Conservation (phyloP, 2,797 vertebrate genomes). For the Sylvilagus floridanus region DNA sequence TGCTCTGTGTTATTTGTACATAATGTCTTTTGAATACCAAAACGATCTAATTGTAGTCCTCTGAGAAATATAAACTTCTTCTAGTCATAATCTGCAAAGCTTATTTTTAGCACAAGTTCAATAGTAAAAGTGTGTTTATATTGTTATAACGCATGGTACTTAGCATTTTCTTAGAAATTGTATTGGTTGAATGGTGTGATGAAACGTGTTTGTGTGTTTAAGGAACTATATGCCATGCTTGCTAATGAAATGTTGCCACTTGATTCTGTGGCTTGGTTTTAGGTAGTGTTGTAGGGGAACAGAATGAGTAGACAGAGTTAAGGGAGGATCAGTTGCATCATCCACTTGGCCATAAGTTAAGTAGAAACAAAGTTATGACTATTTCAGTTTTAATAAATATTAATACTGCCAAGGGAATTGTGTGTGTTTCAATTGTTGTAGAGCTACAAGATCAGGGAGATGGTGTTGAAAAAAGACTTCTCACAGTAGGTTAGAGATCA, state of each 20-base stretch:
- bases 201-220: background rate
- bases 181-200: background rate
- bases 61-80: constrained; percentile 59
- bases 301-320: background rate
- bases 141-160: background rate
- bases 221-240: background rate
- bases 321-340: background rate
- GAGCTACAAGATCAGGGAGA: background rate
- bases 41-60: constrained; percentile 65
- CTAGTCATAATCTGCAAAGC: constrained; percentile 27
- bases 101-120: constrained; percentile 66
- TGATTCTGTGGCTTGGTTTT: background rate
- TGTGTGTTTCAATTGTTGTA: background rate
- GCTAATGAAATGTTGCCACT: background rate
- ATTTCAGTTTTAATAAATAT: background rate
- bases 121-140: constrained; percentile 37
- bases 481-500: background rate
- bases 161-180: constrained; percentile 18
- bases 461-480: background rate
- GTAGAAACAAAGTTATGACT: background rate
- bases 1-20: constrained; percentile 46
- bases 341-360: background rate
- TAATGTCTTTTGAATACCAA: constrained; percentile 36
- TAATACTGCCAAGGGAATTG: background rate
- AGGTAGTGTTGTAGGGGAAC: background rate